Percentiles rank a stretch among this genome's conserved stretches.
Conservation (phyloP, 1,140 invertebrate genomes). For the Steinernema khuongi region DNA sequence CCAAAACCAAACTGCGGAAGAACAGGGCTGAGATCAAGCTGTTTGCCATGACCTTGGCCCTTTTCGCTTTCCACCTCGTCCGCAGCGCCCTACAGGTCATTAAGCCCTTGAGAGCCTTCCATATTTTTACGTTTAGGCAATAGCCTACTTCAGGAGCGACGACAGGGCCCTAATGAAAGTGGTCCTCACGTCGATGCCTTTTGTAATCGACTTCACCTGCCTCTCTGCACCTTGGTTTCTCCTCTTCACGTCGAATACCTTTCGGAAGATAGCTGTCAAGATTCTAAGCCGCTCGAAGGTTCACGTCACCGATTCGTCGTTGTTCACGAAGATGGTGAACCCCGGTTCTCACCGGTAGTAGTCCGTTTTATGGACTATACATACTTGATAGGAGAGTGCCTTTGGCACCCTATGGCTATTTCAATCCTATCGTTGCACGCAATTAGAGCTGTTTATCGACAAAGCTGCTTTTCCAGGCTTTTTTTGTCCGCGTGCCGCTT, state of each 20-base stretch:
- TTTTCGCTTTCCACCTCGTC: background rate
- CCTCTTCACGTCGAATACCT: background rate
- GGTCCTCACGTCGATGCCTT: background rate
- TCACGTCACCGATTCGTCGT: background rate
- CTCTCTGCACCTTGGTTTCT: background rate
- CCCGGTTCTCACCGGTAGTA: too few relatives aligned
- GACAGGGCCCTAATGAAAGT: constrained; percentile 7
- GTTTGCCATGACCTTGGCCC: background rate
- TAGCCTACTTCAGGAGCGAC: background rate
- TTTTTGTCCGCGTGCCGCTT: too few relatives aligned
- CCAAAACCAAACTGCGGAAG: background rate
- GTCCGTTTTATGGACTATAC: too few relatives aligned
- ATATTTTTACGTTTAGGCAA: too few relatives aligned
- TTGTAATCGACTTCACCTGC: background rate
- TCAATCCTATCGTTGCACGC: too few relatives aligned
- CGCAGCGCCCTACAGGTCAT: too few relatives aligned
- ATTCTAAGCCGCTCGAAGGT: background rate
- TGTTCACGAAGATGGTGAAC: too few relatives aligned
- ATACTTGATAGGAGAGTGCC: too few relatives aligned
- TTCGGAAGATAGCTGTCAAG: background rate
- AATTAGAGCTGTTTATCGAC: too few relatives aligned
- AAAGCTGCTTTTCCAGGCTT: too few relatives aligned
- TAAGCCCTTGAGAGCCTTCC: too few relatives aligned
- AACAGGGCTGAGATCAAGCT: background rate
- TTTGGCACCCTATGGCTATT: too few relatives aligned